A percentile compares a stretch with the other conserved stretches of the same genome.
phyloP scores from a whole-genome alignment of 2,888 invertebrate species.

The Xanthorhoe designata region DNA sequence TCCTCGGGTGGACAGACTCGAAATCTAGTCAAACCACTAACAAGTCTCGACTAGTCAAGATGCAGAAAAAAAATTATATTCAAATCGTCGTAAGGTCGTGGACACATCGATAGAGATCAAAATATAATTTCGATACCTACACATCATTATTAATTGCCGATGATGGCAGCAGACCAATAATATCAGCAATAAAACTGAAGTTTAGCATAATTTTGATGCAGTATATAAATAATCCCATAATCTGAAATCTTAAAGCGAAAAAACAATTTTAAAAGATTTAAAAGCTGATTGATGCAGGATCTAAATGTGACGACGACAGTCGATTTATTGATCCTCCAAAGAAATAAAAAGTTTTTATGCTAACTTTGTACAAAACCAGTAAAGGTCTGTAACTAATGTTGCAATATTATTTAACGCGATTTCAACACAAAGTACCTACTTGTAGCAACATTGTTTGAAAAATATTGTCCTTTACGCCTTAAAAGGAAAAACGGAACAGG shows the following conservation, averaged over 20 bases:
- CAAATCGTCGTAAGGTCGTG: conserved; percentile 45
- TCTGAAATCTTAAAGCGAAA: conserved; percentile 48
- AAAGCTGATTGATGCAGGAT: conserved; percentile 58
- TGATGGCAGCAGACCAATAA: conserved; percentile 46
- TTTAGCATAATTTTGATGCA: conserved; percentile 40
- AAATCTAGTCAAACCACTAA: conserved; percentile 65
- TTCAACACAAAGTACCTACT: conserved; percentile 61
- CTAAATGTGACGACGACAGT: conserved; percentile 46
- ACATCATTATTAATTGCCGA: conserved; percentile 42
- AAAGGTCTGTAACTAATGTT: conserved; percentile 44
- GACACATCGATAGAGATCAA: conserved; percentile 41
- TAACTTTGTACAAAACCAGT: conserved; percentile 8
- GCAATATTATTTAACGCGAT: conserved; percentile 51
- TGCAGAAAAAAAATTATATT: conserved; percentile 53
- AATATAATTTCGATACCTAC: conserved; percentile 42
- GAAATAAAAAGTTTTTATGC: conserved; percentile 41
- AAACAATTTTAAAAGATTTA: conserved; percentile 62
- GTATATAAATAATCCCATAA: conserved; percentile 39
- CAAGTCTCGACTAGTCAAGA: conserved; percentile 62
- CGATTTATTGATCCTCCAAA: conserved; percentile 47
- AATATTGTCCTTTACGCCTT: conserved; percentile 57
- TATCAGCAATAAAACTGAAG: conserved; percentile 42
- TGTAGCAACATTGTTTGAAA: conserved; percentile 68
- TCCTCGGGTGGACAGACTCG: conserved; percentile 62
- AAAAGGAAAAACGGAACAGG: conserved; percentile 54